Percentiles rank a stretch among this genome's conserved stretches.
phyloP scores from a whole-genome alignment of 1,140 invertebrate genomes.

The Panonychus citri region DNA sequence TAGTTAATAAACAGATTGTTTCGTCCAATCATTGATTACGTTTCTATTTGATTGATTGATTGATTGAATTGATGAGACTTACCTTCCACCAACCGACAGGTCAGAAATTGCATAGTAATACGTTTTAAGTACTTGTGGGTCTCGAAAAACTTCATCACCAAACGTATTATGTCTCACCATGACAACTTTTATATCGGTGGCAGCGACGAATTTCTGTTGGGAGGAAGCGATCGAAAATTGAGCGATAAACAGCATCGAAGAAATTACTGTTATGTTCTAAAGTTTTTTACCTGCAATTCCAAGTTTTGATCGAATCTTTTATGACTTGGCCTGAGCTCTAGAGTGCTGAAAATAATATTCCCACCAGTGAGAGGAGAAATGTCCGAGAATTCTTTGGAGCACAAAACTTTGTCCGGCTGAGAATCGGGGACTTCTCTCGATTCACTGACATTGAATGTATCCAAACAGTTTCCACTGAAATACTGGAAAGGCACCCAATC shows the following conservation, averaged over 20 bases:
- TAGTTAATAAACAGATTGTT: no score
- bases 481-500: conserved; percentile 89
- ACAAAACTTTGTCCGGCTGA: conserved; percentile 65
- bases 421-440: conserved; percentile 34
- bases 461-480: conserved; percentile 72
- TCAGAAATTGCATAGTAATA: conserved; percentile 97
- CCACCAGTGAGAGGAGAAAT: conserved; percentile 88
- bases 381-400: conserved; percentile 87
- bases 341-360: conserved; percentile 79
- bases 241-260: not conserved
- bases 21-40: no score
- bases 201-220: conserved; percentile 62
- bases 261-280: not conserved
- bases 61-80: no score
- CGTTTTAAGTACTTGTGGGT: conserved; percentile 66
- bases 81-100: conserved; percentile 75
- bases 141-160: conserved; percentile 89
- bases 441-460: conserved; percentile 64
- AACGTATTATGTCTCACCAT: conserved; percentile 85
- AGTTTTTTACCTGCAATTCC: conserved; percentile 47
- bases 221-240: no score
- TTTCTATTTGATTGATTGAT: no score
- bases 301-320: conserved; percentile 67
- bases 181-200: conserved; percentile 70
- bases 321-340: conserved; percentile 78